Evolutionary conservation across 2,113 vertebrate genomes (phyloP).

Genomic region (Drymodes brunneopygia): DNA sequence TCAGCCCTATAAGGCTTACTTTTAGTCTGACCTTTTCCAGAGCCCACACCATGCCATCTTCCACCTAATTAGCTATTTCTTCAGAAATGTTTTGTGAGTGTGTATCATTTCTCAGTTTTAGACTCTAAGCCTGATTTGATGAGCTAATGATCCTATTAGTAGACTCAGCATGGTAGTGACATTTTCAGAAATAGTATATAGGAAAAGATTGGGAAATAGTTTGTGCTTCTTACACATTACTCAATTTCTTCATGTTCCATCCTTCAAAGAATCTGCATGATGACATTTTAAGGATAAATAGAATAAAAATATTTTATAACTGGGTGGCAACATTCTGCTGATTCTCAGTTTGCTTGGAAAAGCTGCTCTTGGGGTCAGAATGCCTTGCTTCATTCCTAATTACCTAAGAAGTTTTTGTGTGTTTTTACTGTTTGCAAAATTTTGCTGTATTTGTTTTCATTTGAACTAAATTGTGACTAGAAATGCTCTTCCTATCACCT

Average conservation of each 20-base stretch:
- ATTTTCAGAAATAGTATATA: slow-evolving; percentile 56
- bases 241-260: neutral
- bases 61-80: slow-evolving; percentile 52
- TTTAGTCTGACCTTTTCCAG: slow-evolving; percentile 55
- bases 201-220: slow-evolving; percentile 10
- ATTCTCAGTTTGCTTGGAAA: neutral
- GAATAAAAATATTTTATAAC: slow-evolving; percentile 57
- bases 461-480: neutral
- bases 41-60: slow-evolving; percentile 37
- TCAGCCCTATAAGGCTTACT: neutral
- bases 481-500: neutral
- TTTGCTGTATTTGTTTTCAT: slow-evolving; percentile 28
- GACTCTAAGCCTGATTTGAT: slow-evolving; percentile 54
- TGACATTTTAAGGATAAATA: slow-evolving; percentile 57
- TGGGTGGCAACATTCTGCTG: slow-evolving; percentile 30
- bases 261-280: slow-evolving; percentile 4
- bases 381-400: slow-evolving; percentile 11
- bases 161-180: slow-evolving; percentile 62
- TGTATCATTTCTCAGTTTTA: slow-evolving; percentile 48
- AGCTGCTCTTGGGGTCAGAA: slow-evolving; percentile 1
- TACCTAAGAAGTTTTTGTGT: neutral
- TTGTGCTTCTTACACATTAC: slow-evolving; percentile 8
- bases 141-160: slow-evolving; percentile 66
- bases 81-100: slow-evolving; percentile 16
- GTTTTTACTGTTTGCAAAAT: neutral